Conservation (phyloP, 92 coral and sea anemone genomes). For the Heliopora coerulea region DNA sequence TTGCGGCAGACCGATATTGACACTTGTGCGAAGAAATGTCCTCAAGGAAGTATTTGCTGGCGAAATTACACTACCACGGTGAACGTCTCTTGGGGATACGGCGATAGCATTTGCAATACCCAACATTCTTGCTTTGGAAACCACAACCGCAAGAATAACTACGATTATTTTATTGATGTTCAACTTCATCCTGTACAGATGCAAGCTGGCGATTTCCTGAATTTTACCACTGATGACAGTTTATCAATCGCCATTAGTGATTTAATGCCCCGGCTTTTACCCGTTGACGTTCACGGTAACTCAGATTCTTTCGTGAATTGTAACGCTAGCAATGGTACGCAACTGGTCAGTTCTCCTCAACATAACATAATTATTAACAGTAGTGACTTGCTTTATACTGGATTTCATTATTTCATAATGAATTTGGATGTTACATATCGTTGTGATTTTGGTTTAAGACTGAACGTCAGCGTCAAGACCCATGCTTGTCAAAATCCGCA, state of each 20-base stretch:
- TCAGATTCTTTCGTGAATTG: conserved; percentile 74
- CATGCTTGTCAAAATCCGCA: conserved; percentile 68
- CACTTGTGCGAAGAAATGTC: conserved; percentile 66
- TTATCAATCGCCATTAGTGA: conserved; percentile 67
- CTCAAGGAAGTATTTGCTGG: conserved; percentile 82
- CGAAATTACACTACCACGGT: conserved; percentile 61
- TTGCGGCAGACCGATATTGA: conserved; percentile 61
- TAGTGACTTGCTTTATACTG: conserved; percentile 56
- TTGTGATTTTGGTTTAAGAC: conserved; percentile 90
- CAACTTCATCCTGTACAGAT: conserved; percentile 89
- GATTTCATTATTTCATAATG: conserved; percentile 78
- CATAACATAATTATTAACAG: conserved; percentile 56
- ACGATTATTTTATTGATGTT: conserved; percentile 81
- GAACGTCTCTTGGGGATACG: conserved; percentile 82
- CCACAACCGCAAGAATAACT: conserved; percentile 57
- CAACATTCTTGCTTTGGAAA: conserved; percentile 85
- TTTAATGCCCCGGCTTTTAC: conserved; percentile 64
- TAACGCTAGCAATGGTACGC: conserved; percentile 72
- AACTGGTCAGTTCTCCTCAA: conserved; percentile 55
- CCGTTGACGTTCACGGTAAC: conserved; percentile 54
- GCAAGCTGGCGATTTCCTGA: conserved; percentile 83
- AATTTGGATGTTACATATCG: conserved; percentile 88
- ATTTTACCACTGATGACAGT: conserved; percentile 80
- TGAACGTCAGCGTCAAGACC: conserved; percentile 93
- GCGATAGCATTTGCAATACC: conserved; percentile 78